Conservation (phyloP, 2,888 invertebrate genomes). For the Dolichopus griseipennis region DNA sequence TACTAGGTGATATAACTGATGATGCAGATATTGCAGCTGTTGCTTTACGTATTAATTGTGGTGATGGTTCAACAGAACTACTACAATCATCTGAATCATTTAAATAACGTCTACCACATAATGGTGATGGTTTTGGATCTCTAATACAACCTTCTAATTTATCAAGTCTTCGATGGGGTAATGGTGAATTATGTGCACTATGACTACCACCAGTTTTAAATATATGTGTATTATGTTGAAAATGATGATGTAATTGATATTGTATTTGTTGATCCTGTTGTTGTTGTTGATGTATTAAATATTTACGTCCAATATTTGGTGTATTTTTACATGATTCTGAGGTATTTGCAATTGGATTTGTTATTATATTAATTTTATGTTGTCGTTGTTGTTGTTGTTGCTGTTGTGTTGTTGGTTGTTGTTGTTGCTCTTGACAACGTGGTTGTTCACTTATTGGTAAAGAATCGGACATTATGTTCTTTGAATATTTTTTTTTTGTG, state of each 20-base stretch:
- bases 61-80: conserved; percentile 22
- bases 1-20: neutral
- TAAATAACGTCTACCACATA: conserved; percentile 19
- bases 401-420: conserved; percentile 11
- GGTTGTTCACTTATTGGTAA: conserved; percentile 23
- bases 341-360: conserved; percentile 12
- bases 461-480: conserved; percentile 22
- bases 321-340: conserved; percentile 25
- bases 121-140: conserved; percentile 23
- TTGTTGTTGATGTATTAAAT: neutral
- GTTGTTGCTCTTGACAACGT: conserved; percentile 19
- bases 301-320: conserved; percentile 21
- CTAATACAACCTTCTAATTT: conserved; percentile 25
- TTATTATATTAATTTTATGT: neutral
- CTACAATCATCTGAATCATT: conserved; percentile 15
- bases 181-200: conserved; percentile 24
- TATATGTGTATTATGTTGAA: conserved; percentile 19
- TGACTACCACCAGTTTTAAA: conserved; percentile 25
- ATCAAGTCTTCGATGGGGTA: conserved; percentile 25
- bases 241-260: conserved; percentile 18
- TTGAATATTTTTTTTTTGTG: neutral
- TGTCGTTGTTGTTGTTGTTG: conserved; percentile 2
- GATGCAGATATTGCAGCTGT: neutral
- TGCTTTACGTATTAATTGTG: conserved; percentile 17
- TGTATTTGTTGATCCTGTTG: neutral